phyloP scores from a whole-genome alignment of 2,888 invertebrate genomes.

The Microchrysa polita region DNA sequence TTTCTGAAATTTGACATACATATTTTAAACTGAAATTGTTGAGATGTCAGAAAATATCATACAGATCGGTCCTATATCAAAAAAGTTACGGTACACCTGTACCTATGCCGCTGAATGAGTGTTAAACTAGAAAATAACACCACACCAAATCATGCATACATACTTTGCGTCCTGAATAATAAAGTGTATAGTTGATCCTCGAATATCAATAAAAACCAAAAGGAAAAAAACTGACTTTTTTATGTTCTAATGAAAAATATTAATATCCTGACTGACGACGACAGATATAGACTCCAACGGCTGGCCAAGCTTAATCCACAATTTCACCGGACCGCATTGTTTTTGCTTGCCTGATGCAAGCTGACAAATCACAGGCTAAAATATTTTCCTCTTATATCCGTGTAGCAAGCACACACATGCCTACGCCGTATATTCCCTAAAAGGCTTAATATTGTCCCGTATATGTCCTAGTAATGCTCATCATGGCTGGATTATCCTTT shows the following conservation, averaged over 20 bases:
- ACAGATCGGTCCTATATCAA: no score
- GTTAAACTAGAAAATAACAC: not conserved
- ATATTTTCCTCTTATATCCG: constrained; percentile 18
- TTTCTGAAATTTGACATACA: no score
- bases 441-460: constrained; percentile 35
- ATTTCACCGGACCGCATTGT: constrained; percentile 36
- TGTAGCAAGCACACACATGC: constrained; percentile 5
- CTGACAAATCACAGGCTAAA: constrained; percentile 42
- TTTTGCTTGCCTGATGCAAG: constrained; percentile 20
- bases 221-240: constrained; percentile 4
- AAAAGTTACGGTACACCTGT: no score
- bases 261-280: constrained; percentile 13
- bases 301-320: constrained; percentile 23
- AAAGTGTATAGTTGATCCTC: constrained; percentile 6
- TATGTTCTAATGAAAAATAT: constrained; percentile 37
- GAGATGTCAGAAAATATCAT: no score
- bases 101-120: no score
- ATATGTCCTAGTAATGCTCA: constrained; percentile 42
- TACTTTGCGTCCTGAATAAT: not conserved
- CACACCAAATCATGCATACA: constrained; percentile 6
- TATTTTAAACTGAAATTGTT: no score
- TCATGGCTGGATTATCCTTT: constrained; percentile 46
- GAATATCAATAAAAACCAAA: constrained; percentile 32
- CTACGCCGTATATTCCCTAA: constrained; percentile 25
- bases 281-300: constrained; percentile 15